Evolutionary conservation across 1,140 invertebrate genomes (phyloP).

Genomic region (Palaemon carinicauda): DNA sequence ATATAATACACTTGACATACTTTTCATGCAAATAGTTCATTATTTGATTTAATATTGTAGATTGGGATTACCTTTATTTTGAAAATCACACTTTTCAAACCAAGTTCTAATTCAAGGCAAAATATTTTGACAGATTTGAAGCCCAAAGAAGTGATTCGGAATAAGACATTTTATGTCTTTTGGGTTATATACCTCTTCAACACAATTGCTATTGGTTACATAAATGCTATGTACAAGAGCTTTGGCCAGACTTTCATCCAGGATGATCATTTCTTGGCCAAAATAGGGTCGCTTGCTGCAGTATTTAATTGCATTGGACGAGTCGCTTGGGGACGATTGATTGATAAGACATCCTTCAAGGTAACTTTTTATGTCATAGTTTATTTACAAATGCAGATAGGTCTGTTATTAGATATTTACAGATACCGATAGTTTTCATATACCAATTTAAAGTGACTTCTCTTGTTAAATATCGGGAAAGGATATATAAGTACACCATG

Average conservation of each 20-base stretch:
- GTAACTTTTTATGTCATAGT: constrained; percentile 46
- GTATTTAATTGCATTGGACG: constrained; percentile 67
- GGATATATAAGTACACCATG: too few relatives aligned
- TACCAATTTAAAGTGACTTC: too few relatives aligned
- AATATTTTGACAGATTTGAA: constrained; percentile 14
- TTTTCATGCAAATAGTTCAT: too few relatives aligned
- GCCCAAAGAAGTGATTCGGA: constrained; percentile 59
- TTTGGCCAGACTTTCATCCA: constrained; percentile 67
- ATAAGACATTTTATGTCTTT: constrained; percentile 62
- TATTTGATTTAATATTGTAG: too few relatives aligned
- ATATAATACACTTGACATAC: too few relatives aligned
- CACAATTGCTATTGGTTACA: constrained; percentile 64
- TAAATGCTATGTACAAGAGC: constrained; percentile 67
- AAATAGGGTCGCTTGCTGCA: constrained; percentile 67
- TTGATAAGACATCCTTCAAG: constrained; percentile 65
- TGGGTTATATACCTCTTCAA: constrained; percentile 66
- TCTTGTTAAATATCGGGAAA: too few relatives aligned
- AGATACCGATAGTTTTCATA: too few relatives aligned
- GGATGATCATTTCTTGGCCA: constrained; percentile 67
- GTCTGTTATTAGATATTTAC: too few relatives aligned
- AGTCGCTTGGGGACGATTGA: constrained; percentile 67
- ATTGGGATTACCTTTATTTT: too few relatives aligned
- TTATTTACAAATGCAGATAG: too few relatives aligned
- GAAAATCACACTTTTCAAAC: too few relatives aligned
- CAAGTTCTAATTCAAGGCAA: neutral